Conservation (phyloP, 2,797 vertebrate genomes). For the Arctocebus calabarensis region DNA sequence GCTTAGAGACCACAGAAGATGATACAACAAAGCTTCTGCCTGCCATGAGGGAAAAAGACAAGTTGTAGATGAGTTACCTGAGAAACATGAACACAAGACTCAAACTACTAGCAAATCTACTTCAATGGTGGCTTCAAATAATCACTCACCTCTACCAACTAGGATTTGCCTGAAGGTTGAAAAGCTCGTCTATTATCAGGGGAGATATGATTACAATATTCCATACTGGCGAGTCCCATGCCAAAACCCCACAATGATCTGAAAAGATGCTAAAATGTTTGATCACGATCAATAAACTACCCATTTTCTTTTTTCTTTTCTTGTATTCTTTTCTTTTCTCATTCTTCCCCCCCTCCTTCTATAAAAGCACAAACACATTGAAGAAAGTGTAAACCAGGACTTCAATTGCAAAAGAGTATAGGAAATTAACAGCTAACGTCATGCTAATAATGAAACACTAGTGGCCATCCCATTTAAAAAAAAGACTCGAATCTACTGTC, state of each 20-base stretch:
- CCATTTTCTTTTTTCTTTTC: neutral
- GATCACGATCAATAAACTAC: neutral
- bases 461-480: neutral
- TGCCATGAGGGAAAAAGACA: neutral
- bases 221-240: neutral
- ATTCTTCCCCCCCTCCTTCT: neutral
- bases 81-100: neutral
- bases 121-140: conserved; percentile 23
- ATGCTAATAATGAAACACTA: neutral
- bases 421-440: neutral
- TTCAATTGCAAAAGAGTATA: neutral
- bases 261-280: conserved; percentile 32
- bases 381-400: conserved; percentile 13
- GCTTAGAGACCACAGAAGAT: neutral
- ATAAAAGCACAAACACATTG: neutral
- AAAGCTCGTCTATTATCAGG: neutral
- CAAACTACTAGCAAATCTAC: conserved; percentile 57
- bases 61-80: neutral
- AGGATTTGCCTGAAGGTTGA: conserved; percentile 29
- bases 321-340: neutral
- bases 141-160: neutral
- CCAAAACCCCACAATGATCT: neutral
- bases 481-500: neutral
- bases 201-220: neutral
- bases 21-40: neutral